Base-by-base conservation (phyloP, 2,888 invertebrate species). In the Dromius quadrimaculatus region DNA sequence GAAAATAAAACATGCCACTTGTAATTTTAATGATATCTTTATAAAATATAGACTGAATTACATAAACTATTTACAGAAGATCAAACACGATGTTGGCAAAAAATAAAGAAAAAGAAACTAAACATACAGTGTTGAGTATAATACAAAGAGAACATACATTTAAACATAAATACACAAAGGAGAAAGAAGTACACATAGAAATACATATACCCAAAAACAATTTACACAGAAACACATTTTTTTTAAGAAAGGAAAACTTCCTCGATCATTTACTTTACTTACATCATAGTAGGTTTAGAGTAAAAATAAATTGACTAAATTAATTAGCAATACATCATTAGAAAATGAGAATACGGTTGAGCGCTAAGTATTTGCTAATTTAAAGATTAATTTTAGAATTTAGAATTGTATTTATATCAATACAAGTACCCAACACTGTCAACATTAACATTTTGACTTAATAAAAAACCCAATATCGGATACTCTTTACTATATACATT, bases 21-120 rank as follows among this genome's bases (percentile, higher is more conserved):
- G 13, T 65, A 34, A 65, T 65, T 45, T 65, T 66, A 64, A 64
- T 66, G 36, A 38, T 66, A 66, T 66, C 32, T 66, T 66, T 66
- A 66, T 66, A 66, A 66, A 66, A 66, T 66, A 66, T 66, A 66
- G 66, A 66, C 66, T 66, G 50, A 66, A 66, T 66, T 65, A 66
- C 66, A 66, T 38, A 66, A n/a, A 66, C 38, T 66, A 66, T 66
- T 34, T 66, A 66, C 66, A 66, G 36, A 50, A 66, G 54, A 66
- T 38, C 38, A 66, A 50, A 36, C n/a, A 66, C 22, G 23, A 54
- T 38, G 38, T 66, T 66, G 66, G 54, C 66, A 66, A 54, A 54
- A 20, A 34, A 66, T 66, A 50, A 13, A 65, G 19, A 50, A n/a
- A 54, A 54, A 54, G 4, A 54, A 66, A 36, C 15, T 38, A 23